A percentile compares a stretch with the other conserved stretches of the same genome.
These are phyloP conservation scores for Microchrysa polita DNA, from an alignment of 2,888 invertebrate species.

Conservation along the genomic window DNA sequence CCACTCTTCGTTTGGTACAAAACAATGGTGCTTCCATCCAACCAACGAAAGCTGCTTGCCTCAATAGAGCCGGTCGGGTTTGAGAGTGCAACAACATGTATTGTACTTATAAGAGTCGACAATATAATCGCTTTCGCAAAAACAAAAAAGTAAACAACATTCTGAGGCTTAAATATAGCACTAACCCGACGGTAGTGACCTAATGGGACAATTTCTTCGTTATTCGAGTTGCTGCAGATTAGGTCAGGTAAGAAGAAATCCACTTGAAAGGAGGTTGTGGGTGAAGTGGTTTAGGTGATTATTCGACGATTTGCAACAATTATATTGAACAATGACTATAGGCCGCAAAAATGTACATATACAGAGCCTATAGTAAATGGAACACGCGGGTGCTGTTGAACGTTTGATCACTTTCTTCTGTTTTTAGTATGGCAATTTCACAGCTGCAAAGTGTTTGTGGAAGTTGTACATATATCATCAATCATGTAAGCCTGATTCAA, in stretches of 20 bases:
- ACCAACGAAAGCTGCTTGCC: slow-evolving; percentile 33
- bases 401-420: slow-evolving; percentile 9
- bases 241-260: slow-evolving; percentile 37
- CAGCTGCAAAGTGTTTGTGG: background rate
- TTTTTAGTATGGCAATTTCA: slow-evolving; percentile 6
- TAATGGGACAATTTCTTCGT: slow-evolving; percentile 45
- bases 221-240: slow-evolving; percentile 25
- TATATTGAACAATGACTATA: background rate
- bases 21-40: slow-evolving; percentile 12
- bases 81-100: slow-evolving; percentile 8
- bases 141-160: background rate
- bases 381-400: background rate
- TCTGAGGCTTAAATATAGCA: slow-evolving; percentile 23
- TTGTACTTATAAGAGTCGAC: background rate
- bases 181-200: slow-evolving; percentile 35
- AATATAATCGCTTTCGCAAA: slow-evolving; percentile 28
- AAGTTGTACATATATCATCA: background rate
- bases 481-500: slow-evolving; percentile 23
- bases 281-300: slow-evolving; percentile 37
- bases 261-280: slow-evolving; percentile 42
- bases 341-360: too few species aligned
- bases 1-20: background rate
- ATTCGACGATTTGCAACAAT: slow-evolving; percentile 30
- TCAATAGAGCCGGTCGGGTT: slow-evolving; percentile 32
- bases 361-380: slow-evolving; percentile 17